Percentiles rank a stretch among this genome's conserved stretches.
Evolutionary conservation across 2,888 invertebrate species (phyloP).

Genomic region (Mythimna lalbum): DNA sequence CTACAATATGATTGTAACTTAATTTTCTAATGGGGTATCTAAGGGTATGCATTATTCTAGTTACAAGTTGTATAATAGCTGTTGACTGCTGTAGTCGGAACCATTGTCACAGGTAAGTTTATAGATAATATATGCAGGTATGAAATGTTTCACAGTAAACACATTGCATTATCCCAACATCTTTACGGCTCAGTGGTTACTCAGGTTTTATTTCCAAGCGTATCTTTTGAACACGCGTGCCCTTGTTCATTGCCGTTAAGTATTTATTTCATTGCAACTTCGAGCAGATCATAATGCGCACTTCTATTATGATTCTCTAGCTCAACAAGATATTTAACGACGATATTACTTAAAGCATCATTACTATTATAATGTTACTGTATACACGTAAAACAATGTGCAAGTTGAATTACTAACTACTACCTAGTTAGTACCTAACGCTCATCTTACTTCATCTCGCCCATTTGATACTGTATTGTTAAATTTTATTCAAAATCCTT

Average conservation of each 20-base stretch:
- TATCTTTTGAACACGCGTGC: constrained; percentile 65
- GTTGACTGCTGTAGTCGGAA: not conserved
- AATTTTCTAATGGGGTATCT: too few relatives aligned
- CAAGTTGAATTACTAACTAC: constrained; percentile 36
- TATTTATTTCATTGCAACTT: constrained; percentile 69
- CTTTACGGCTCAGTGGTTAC: constrained; percentile 64
- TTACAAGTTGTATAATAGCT: not conserved
- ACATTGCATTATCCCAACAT: constrained; percentile 58
- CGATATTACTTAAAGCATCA: constrained; percentile 28
- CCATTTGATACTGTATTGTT: constrained; percentile 8
- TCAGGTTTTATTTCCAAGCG: constrained; percentile 67
- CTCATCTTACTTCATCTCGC: too few relatives aligned
- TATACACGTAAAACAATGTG: constrained; percentile 31
- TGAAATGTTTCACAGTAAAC: constrained; percentile 58
- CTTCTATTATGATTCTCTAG: constrained; percentile 43
- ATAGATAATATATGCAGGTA: constrained; percentile 21
- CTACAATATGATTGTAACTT: too few relatives aligned
- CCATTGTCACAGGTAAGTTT: constrained; percentile 1
- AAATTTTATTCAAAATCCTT: constrained; percentile 7
- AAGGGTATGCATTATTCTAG: too few relatives aligned
- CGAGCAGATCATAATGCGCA: constrained; percentile 52
- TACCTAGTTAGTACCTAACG: not conserved
- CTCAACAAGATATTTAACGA: constrained; percentile 41
- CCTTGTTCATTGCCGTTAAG: constrained; percentile 68
- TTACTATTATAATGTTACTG: constrained; percentile 28